Conservation (phyloP, 2,888 invertebrate genomes). For the Macrophya annulata region DNA sequence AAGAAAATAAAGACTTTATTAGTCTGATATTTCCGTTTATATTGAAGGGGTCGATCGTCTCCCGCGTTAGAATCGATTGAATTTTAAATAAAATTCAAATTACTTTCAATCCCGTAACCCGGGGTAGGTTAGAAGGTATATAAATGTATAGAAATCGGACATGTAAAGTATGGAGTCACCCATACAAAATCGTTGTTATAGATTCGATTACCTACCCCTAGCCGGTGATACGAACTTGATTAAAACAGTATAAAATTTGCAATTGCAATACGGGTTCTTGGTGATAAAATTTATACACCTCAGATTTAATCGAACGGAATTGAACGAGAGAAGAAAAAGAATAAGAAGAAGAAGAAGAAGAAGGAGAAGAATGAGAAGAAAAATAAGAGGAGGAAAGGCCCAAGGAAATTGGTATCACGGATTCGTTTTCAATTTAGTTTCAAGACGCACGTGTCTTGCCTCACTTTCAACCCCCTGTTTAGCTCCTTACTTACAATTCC, state of each 20-base stretch:
- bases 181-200: slow-evolving; percentile 60
- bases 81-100: slow-evolving; percentile 78
- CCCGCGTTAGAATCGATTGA: slow-evolving; percentile 71
- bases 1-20: neutral
- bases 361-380: neutral
- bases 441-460: neutral
- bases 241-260: slow-evolving; percentile 38
- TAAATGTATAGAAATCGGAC: neutral
- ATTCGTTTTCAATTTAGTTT: slow-evolving; percentile 20
- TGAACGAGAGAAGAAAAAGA: neutral
- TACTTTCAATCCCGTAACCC: slow-evolving; percentile 76
- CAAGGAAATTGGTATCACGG: neutral
- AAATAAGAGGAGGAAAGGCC: neutral
- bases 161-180: slow-evolving; percentile 52
- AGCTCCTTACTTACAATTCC: neutral
- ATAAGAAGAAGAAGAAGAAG: neutral
- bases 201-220: slow-evolving; percentile 18
- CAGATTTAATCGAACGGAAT: slow-evolving; percentile 1
- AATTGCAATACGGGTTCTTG: neutral
- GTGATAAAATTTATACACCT: slow-evolving; percentile 15
- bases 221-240: slow-evolving; percentile 11
- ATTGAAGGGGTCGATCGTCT: slow-evolving; percentile 34
- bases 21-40: slow-evolving; percentile 49
- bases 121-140: slow-evolving; percentile 57
- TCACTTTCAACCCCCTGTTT: neutral